phyloP scores from a whole-genome alignment of 2,113 vertebrate species.

The Columba janthina region DNA sequence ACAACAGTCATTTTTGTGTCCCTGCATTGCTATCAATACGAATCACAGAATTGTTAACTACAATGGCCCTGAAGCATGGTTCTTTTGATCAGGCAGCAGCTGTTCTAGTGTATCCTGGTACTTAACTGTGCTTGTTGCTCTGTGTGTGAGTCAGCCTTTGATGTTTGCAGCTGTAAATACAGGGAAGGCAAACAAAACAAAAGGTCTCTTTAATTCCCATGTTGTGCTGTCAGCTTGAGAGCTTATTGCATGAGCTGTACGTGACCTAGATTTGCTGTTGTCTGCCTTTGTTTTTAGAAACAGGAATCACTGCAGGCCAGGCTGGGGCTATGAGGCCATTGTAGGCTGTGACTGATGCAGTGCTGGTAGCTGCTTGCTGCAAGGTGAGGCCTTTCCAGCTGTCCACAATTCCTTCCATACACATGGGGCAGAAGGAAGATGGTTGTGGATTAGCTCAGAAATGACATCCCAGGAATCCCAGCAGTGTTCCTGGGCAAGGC shows the following conservation, averaged over 20 bases:
- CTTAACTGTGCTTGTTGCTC: background rate
- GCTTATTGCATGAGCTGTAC: background rate
- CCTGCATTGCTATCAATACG: background rate
- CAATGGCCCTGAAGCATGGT: background rate
- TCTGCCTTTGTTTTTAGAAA: background rate
- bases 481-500: background rate
- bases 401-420: background rate
- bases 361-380: background rate
- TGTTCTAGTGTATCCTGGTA: background rate
- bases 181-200: background rate
- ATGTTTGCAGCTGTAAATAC: background rate
- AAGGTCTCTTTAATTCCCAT: background rate
- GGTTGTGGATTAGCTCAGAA: background rate
- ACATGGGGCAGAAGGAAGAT: background rate
- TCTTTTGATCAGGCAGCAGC: constrained; percentile 5
- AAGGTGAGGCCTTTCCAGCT: background rate
- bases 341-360: background rate
- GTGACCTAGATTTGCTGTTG: background rate
- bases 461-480: background rate
- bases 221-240: background rate
- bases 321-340: background rate
- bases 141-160: background rate
- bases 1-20: background rate
- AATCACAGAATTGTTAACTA: background rate
- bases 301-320: background rate